Evolutionary conservation across 2,797 vertebrate genomes (phyloP).

Genomic region (Muscicapa comitata): DNA sequence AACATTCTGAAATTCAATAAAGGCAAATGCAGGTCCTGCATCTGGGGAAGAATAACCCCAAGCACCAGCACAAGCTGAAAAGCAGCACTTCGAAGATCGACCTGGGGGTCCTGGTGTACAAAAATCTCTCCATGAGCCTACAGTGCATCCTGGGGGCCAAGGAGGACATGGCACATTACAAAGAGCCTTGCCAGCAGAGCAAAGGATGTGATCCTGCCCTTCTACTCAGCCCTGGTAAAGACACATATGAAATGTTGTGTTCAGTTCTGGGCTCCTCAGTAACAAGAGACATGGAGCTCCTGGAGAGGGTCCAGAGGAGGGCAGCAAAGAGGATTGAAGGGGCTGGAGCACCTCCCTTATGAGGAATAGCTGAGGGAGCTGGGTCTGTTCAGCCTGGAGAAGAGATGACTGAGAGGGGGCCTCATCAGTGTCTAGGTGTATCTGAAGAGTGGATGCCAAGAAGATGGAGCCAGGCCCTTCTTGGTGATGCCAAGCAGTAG

Average conservation of each 20-base stretch:
- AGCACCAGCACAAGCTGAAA: rapidly evolving
- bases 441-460: background rate
- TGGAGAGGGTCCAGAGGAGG: background rate
- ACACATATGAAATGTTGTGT: background rate
- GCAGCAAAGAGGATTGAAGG: background rate
- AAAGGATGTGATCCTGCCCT: background rate
- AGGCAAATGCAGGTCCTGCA: background rate
- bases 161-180: rapidly evolving
- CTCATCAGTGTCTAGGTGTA: background rate
- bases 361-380: background rate
- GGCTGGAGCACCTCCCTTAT: background rate
- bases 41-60: background rate
- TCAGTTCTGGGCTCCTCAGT: background rate
- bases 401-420: background rate
- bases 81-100: rapidly evolving
- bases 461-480: background rate
- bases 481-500: background rate
- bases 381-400: background rate
- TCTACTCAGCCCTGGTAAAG: background rate
- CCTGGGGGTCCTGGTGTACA: background rate
- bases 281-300: background rate
- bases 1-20: background rate
- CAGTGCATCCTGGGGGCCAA: background rate
- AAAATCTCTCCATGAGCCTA: background rate
- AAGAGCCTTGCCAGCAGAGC: background rate